A percentile compares a stretch with the other conserved stretches of the same genome.
These are phyloP conservation scores for Hippocampus comes DNA, from an alignment of 2,113 vertebrate genomes.

Conservation along the genomic window DNA sequence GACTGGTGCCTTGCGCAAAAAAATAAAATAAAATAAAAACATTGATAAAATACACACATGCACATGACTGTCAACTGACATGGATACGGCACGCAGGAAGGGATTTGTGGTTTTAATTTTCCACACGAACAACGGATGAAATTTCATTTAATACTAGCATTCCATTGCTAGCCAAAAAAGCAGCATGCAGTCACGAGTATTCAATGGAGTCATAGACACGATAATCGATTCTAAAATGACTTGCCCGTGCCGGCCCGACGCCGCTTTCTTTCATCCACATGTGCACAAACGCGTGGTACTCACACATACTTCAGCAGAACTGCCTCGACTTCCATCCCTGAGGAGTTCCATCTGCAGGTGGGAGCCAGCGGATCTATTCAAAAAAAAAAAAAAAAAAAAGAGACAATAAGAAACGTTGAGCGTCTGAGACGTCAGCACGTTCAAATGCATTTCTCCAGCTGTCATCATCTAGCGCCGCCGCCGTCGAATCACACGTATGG, in stretches of 20 bases:
- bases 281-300: conserved; percentile 44
- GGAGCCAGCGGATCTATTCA: conserved; percentile 76
- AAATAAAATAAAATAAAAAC: neutral
- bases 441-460: neutral
- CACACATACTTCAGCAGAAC: conserved; percentile 79
- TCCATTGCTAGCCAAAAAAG: neutral
- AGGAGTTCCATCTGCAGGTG: conserved; percentile 75
- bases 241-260: too few species aligned
- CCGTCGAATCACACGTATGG: conserved; percentile 21
- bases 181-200: neutral
- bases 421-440: conserved; percentile 4
- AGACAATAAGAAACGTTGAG: conserved; percentile 19
- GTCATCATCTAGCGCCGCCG: neutral
- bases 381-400: conserved; percentile 13
- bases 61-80: neutral
- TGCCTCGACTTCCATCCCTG: conserved; percentile 81
- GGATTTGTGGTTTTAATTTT: conserved; percentile 41
- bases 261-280: neutral
- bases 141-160: neutral
- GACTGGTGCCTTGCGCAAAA: conserved; percentile 56
- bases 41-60: conserved; percentile 11
- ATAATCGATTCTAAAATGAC: too few species aligned
- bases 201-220: too few species aligned
- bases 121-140: neutral
- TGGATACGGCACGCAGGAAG: conserved; percentile 15